Evolutionary conservation across 2,888 invertebrate species (phyloP).

Genomic region (Drosophila vallismaia): DNA sequence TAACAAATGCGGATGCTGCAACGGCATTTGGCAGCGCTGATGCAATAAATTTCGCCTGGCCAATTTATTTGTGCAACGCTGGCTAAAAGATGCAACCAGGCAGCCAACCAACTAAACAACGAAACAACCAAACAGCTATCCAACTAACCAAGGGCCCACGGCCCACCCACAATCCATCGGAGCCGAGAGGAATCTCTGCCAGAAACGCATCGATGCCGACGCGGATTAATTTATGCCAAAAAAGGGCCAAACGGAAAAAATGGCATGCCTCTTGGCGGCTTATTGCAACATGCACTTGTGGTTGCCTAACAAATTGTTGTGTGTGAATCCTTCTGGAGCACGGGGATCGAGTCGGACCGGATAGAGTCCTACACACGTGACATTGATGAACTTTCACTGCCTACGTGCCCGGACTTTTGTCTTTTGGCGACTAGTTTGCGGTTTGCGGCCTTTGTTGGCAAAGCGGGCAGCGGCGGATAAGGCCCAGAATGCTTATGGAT

Average conservation of each 20-base stretch:
- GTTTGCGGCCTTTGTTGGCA: conserved; percentile 8
- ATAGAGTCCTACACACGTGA: conserved; percentile 58
- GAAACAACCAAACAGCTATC: conserved; percentile 41
- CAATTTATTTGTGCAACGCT: conserved; percentile 72
- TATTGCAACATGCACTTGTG: conserved; percentile 59
- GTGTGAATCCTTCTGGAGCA: conserved; percentile 34
- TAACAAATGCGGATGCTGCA: conserved; percentile 61
- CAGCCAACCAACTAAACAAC: conserved; percentile 6
- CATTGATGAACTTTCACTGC: conserved; percentile 74
- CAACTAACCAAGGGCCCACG: conserved; percentile 21
- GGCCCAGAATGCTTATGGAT: conserved; percentile 46
- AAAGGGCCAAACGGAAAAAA: conserved; percentile 21
- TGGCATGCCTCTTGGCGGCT: conserved; percentile 50
- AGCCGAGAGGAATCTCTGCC: conserved; percentile 53
- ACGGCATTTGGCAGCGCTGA: conserved; percentile 67
- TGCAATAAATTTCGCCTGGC: conserved; percentile 72
- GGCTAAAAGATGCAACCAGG: conserved; percentile 53
- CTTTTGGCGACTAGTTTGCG: conserved; percentile 49
- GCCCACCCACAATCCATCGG: conserved; percentile 12
- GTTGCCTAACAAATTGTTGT: conserved; percentile 70
- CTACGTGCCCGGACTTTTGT: conserved; percentile 36
- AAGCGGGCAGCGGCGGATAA: background rate
- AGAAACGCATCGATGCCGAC: conserved; percentile 60
- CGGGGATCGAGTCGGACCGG: conserved; percentile 2
- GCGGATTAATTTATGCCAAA: conserved; percentile 71